Evolutionary conservation across 2,113 vertebrate genomes (phyloP), one percentile per base, ranked within the genome.

Genomic region (Notarius quadriscutis): DNA sequence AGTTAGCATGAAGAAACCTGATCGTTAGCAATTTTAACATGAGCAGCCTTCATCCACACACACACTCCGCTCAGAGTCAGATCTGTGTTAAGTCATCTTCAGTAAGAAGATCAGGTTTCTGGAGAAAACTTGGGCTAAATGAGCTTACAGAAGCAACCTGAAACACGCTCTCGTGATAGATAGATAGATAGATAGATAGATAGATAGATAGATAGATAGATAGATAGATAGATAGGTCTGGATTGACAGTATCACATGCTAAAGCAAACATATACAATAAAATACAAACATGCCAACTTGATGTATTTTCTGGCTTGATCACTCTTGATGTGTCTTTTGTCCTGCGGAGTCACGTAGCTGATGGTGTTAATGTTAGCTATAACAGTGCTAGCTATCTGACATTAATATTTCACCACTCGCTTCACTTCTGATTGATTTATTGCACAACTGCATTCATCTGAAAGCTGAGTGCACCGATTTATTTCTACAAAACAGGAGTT

Each of bases 31-130:
- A 77, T 77, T 53, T 53, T 41, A 41, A 67, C 60, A 62, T 2
- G 17, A 4, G 15, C 15, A 14, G 17, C 55, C 57, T 2, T 34
- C 63, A 65, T 41, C 51, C n/a, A 53, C 22, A 83, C n/a, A 83
- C 72, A 27, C 51, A 80, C 72, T 9, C 12, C 92, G 91, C 94
- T 94, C 92, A 93, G 89, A 94, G 92, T 92, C 93, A 94, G 94
- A 94, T 95, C 95, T 94, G 90, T 91, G 91, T 95, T 80, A 95
- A 95, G 94, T 83, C 94, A 89, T 53, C 25, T 85, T 95, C 94
- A 89, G 87, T 91, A 92, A 96, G 94, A 94, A 91, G 95, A 95
- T 96, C 94, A 93, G 18, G 65, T 69, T 87, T 79, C 79, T 81
- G 79, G 51, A 85, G 83, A 86, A 82, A 78, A 84, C 77, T 53